Evolutionary conservation across 2,113 vertebrate genomes (phyloP), one percentile per base, ranked within the genome.

Genomic region (Microtus richardsoni): DNA sequence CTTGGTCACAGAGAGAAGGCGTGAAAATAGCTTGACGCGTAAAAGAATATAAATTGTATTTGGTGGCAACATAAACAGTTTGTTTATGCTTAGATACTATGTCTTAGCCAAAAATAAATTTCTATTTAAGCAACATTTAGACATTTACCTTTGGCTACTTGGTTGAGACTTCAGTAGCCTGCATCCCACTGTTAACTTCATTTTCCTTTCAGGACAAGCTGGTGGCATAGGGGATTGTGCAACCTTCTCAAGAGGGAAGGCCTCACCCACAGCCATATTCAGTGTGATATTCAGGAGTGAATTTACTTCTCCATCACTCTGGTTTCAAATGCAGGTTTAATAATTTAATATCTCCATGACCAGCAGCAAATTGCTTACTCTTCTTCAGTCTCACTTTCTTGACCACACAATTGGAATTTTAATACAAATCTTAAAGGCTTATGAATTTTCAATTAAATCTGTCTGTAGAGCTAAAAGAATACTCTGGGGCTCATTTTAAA

Each of bases 341-440:
- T 54, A 75, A 54, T 60, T 85, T 92, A 83, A 64, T 13, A 88
- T 30, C 9, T 68, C 2, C 52, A 60, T 66, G 91, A 91, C 82
- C 77, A 60, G 86, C n/a, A 77, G 28, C 70, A 88, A 49, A 49
- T 47, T 88, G 73, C 47, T 90, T 36, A 49, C 19, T 70, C 17
- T 80, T 33, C 75, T n/a, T 93, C 44, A 36, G 62, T 93, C 47
- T 80, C 73, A 47, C 49, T 79, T 88, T 93, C 70, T 82, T 68
- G 66, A 92, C 7, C 83, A 36, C 60, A 90, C 39, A 58, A 68
- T 30, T 74, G 11, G 3, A 88, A 77, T 74, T 24, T 49, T 80
- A 88, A 75, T n/a, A 82, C 12, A 77, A 82, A 83, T 13, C 16
- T 95, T 21, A 41, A 39, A 74, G 60, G 4, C 19, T 89, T 94